A percentile compares a stretch with the other conserved stretches of the same genome.
Evolutionary conservation across 2,113 vertebrate genomes (phyloP).

Genomic region (Redunca redunca): DNA sequence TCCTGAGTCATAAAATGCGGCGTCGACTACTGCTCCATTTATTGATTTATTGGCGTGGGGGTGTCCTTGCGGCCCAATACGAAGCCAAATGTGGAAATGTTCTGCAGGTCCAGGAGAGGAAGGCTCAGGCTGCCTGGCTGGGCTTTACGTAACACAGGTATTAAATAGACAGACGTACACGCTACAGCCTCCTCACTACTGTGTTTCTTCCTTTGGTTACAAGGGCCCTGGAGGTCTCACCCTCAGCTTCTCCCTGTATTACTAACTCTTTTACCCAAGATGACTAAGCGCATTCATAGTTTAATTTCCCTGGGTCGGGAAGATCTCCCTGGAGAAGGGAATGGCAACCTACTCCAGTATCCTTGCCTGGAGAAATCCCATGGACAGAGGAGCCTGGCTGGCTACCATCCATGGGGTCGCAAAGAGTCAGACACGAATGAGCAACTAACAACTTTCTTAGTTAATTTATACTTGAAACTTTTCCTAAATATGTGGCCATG

Average conservation of each 20-base stretch:
- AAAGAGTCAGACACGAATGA: neutral
- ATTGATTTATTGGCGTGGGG: no score
- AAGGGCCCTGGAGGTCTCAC: no score
- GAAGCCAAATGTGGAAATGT: neutral
- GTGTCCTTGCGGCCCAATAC: neutral
- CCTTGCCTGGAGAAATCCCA: neutral
- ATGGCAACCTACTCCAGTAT: neutral
- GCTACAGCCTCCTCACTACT: no score
- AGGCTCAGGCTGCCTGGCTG: neutral
- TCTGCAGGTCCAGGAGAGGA: no score
- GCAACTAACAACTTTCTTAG: neutral
- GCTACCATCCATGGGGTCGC: neutral
- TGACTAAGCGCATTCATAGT: rapidly evolving
- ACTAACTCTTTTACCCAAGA: neutral
- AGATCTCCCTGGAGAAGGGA: neutral
- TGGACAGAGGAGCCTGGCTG: neutral
- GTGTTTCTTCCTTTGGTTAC: neutral
- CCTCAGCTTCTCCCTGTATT: no score
- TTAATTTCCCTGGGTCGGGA: neutral
- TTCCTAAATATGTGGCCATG: neutral
- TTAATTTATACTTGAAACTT: neutral
- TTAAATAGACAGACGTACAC: rapidly evolving
- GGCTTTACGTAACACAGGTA: neutral
- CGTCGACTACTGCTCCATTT: no score
- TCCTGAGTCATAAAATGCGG: no score